Evolutionary conservation across 2,797 vertebrate genomes (phyloP), one percentile per base, ranked within the genome.

Genomic region (Macropodus opercularis): DNA sequence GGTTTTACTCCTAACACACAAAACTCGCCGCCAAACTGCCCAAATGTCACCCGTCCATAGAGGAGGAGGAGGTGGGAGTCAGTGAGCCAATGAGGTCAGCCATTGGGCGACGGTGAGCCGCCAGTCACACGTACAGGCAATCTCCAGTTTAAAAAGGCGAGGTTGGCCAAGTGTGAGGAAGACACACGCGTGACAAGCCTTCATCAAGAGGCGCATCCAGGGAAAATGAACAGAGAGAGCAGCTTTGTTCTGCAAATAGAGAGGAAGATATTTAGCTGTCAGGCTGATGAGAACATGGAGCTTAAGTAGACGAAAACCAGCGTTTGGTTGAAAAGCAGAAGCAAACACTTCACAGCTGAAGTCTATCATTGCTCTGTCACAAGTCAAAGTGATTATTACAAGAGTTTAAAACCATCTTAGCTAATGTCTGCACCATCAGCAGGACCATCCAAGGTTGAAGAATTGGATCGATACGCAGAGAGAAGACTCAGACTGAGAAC

Each of bases 41-140:
- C 80, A 91, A 91, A 91, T 90, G 88, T 90, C 87, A 86, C 71
- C 79, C 21, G 54, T 72, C 69, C 60, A 40, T 77, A 29, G 32
- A 29, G 42, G 57, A 65, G 53, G 54, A 56, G 39, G 72, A 61
- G 80, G 75, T 39, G 54, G 73, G 73, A 23, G 36, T 62, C 13
- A 2, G 0, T 5, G 7, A 6, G 29, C 2, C 12, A 31, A 22
- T 17, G 8, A 4, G 23, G 5, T 14, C 52, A 5, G 26, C 12
- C 22, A 83, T 76, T 87, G 87, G 87, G 58, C 1, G 14, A 46
- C 5, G 3, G 5, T 2, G 10, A 43, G 32, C 41, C 18, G 5
- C 71, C 40, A 9, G 23, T 36, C 31, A 21, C 53, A 47, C 10
- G 2, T 21, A 36, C 39, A 13, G 48, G 22, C 14, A 14, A 35